Evolutionary conservation across 2,797 vertebrate species (phyloP), one percentile per base, ranked within the genome.

Genomic region (Todus mexicanus): DNA sequence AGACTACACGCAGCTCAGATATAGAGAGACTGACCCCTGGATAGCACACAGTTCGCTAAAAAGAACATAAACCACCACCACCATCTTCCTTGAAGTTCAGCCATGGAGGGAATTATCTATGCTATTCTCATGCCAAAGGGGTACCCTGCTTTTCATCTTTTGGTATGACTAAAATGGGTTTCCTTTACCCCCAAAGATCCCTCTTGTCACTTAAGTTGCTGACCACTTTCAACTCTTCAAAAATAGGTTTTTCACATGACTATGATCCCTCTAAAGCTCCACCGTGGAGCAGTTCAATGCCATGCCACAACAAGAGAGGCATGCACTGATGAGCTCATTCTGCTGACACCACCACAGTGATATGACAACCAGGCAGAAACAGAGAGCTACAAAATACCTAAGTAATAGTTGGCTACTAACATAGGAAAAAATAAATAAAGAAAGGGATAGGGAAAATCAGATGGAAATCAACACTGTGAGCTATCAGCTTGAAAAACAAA

Each of bases 401-500:
- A 77, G 25, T 37, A 87, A 42, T 50, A 73, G 27, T 7, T 35
- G 23, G 23, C 65, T 69, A 59, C 48, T 82, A 87, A 57, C 19
- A 35, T 37, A 17, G 15, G 14, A 4, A 3, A 5, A 7, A 11
- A 12, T 11, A 27, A 45, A 31, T n/a, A 64, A 31, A 60, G 5
- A 54, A 61, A 23, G 4, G 13, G 27, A 25, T 85, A 48, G 66
- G 18, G n/a, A 50, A 93, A 93, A 75, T 5, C 40, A 88, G 63
- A 84, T 51, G 71, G 78, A 90, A 95, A 92, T 73, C 84, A 86
- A 75, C 77, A 92, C 77, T 75, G 64, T 0, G 0, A 94, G 80
- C 72, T 72, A 43, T 35, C 14, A 13, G 57, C 53, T 77, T 83
- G 78, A 89, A 92, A 90, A 94, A 89, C 56, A 94, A 93, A 84